Conservation (phyloP, 2,113 vertebrate genomes). For the Toxostoma redivivum region DNA sequence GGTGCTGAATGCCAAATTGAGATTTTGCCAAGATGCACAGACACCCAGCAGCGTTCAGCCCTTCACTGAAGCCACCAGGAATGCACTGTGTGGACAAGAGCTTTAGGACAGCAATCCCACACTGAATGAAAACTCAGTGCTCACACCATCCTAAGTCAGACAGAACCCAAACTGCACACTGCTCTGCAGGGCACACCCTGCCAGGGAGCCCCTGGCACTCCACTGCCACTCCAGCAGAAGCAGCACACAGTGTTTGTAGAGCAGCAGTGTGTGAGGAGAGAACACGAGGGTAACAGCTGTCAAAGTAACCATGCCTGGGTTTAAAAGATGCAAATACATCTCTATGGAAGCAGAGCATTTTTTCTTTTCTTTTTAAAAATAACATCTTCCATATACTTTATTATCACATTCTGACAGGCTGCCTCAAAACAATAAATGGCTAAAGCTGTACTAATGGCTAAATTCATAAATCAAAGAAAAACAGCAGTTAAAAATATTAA, state of each 20-base stretch:
- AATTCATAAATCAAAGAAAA: neutral
- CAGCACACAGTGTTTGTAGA: neutral
- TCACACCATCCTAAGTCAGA: neutral
- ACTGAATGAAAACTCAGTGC: neutral
- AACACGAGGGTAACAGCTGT: neutral
- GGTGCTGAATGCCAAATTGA: neutral
- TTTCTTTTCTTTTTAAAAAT: neutral
- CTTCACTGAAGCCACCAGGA: neutral
- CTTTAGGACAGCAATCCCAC: neutral
- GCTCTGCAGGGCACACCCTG: neutral
- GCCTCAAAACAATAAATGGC: neutral
- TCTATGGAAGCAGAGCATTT: neutral
- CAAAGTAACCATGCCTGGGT: neutral
- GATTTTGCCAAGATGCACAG: neutral
- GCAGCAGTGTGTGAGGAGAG: accelerated
- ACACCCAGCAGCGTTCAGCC: neutral
- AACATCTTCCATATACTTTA: neutral
- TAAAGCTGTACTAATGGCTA: neutral
- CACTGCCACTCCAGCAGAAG: neutral
- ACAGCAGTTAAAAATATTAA: neutral
- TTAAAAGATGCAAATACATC: neutral
- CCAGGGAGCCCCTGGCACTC: neutral
- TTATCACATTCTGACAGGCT: neutral
- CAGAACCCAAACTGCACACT: neutral
- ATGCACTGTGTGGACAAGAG: neutral